Evolutionary conservation across 2,888 invertebrate genomes (phyloP).

Genomic region (Linyphia triangularis): DNA sequence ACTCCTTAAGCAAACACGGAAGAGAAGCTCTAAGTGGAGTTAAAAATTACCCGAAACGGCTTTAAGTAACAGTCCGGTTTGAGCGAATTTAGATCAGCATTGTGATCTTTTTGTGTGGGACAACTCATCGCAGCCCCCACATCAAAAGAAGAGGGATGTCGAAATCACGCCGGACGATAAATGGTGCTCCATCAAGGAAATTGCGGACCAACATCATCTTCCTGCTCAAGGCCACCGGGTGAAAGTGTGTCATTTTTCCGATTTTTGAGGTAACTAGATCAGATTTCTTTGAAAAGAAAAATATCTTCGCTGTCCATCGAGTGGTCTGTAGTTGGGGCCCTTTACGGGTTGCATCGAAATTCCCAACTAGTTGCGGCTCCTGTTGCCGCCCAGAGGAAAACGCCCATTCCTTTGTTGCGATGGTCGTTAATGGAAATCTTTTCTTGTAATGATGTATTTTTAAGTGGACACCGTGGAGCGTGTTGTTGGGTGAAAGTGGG

Average conservation of each 20-base stretch:
- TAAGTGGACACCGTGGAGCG: not conserved
- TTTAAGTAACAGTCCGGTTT: constrained; percentile 30
- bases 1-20: not conserved
- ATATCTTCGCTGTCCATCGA: not conserved
- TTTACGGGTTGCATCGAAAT: not conserved
- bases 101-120: constrained; percentile 8
- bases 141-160: not conserved
- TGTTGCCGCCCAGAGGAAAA: not conserved
- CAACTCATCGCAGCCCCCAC: constrained; percentile 9
- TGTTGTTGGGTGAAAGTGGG: constrained; percentile 5
- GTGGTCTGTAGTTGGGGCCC: not conserved
- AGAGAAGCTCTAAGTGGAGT: not conserved
- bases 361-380: not conserved
- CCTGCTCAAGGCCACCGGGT: constrained; percentile 36
- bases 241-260: constrained; percentile 53
- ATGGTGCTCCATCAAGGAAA: not conserved
- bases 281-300: not conserved
- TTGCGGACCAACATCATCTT: not conserved
- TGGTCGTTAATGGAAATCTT: not conserved
- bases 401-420: constrained; percentile 17
- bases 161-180: constrained; percentile 1
- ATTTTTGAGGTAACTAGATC: constrained; percentile 53
- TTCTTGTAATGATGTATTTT: not conserved
- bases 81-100: constrained; percentile 29
- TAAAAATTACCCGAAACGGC: not conserved